Evolutionary conservation across 2,888 invertebrate genomes (phyloP).

Genomic region (Acanthococcus lagerstroemiae): DNA sequence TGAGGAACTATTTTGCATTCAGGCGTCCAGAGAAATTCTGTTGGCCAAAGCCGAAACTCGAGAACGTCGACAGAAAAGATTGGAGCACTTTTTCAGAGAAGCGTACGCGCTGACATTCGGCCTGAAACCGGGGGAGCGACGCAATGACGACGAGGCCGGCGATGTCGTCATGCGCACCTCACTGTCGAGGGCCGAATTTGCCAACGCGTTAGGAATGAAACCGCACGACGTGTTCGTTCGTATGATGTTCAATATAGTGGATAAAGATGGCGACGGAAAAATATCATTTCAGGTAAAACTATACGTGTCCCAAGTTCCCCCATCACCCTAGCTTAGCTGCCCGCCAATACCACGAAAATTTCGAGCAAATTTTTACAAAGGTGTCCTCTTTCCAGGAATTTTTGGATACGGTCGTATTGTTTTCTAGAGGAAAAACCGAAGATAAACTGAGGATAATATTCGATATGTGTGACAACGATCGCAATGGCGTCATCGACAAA

Average conservation of each 20-base stretch:
- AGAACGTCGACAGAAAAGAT: conserved; percentile 78
- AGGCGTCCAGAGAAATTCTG: conserved; percentile 70
- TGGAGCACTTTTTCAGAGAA: conserved; percentile 91
- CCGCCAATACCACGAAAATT: background rate
- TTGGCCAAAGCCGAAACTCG: conserved; percentile 85
- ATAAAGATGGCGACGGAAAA: conserved; percentile 84
- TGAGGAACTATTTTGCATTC: conserved; percentile 52
- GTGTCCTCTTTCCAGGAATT: conserved; percentile 61
- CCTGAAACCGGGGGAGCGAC: conserved; percentile 71
- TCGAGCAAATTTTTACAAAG: background rate
- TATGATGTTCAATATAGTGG: conserved; percentile 95
- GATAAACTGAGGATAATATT: conserved; percentile 89
- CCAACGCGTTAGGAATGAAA: conserved; percentile 90
- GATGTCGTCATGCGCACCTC: conserved; percentile 78
- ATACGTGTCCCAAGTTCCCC: too few species aligned
- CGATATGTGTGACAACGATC: conserved; percentile 94
- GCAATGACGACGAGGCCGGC: conserved; percentile 43
- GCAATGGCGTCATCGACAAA: conserved; percentile 88
- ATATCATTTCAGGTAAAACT: conserved; percentile 85
- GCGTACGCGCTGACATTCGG: conserved; percentile 91
- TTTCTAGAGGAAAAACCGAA: conserved; percentile 84
- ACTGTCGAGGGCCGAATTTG: conserved; percentile 82
- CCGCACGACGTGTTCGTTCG: conserved; percentile 88
- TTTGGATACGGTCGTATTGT: conserved; percentile 82
- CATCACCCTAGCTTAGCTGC: background rate